Evolutionary conservation across 2,797 vertebrate species (phyloP).

Genomic region (Pogonophryne albipinna): DNA sequence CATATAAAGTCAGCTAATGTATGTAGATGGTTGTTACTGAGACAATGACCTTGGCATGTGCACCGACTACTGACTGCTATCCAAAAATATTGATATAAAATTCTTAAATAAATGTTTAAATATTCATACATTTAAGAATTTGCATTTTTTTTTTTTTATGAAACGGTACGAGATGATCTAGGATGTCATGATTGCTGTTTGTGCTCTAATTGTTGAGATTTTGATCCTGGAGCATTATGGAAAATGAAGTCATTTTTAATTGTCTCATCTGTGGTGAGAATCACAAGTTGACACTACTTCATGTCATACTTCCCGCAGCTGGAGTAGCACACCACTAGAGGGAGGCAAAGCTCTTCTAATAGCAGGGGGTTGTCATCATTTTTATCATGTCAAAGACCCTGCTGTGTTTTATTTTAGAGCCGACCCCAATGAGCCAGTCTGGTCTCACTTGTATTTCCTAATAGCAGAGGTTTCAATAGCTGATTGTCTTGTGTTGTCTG

Average conservation of each 20-base stretch:
- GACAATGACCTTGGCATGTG: slow-evolving; percentile 29
- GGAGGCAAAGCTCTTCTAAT: slow-evolving; percentile 55
- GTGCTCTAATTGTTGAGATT: background rate
- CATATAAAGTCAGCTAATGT: slow-evolving; percentile 14
- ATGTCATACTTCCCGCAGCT: background rate
- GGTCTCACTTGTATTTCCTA: background rate
- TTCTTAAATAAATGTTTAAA: slow-evolving; percentile 43
- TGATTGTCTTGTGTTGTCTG: background rate
- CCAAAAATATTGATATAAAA: slow-evolving; percentile 13
- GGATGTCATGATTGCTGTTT: background rate
- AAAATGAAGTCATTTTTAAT: no score
- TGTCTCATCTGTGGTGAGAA: no score
- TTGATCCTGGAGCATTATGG: background rate
- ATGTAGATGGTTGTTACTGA: slow-evolving; percentile 10
- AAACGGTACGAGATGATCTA: background rate
- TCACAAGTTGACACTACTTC: background rate
- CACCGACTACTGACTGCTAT: slow-evolving; percentile 37
- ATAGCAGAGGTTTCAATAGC: background rate
- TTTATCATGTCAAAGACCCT: background rate
- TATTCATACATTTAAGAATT: slow-evolving; percentile 8
- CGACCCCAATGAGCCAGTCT: background rate
- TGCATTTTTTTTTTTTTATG: slow-evolving; percentile 20
- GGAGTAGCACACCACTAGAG: slow-evolving; percentile 51
- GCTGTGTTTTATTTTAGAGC: background rate
- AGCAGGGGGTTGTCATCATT: background rate